Evolutionary conservation across 2,888 invertebrate genomes (phyloP).

Genomic region (Candidula unifasciata): DNA sequence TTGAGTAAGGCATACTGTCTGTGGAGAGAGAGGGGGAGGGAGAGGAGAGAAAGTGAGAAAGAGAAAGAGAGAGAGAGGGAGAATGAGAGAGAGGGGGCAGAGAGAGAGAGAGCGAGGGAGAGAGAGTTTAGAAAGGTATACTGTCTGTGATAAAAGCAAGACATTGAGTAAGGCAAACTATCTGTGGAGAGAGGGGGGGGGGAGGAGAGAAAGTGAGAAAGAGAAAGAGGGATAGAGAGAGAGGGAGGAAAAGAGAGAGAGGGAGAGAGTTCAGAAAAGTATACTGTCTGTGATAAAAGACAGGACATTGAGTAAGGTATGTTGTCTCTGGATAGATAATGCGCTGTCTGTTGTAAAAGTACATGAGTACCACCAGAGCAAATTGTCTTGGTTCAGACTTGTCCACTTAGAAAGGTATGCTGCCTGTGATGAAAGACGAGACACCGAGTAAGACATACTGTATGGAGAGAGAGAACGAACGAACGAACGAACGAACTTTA

Average conservation of each 20-base stretch:
- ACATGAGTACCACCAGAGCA: too few relatives aligned
- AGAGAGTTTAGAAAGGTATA: background rate
- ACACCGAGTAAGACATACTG: too few relatives aligned
- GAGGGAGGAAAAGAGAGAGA: background rate
- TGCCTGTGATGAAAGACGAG: too few relatives aligned
- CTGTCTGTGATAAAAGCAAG: background rate
- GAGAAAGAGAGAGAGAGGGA: background rate
- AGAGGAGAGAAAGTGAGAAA: background rate
- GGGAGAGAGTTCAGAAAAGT: background rate
- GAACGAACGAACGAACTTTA: too few relatives aligned
- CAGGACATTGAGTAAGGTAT: too few relatives aligned
- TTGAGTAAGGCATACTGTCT: background rate
- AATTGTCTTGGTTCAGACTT: too few relatives aligned
- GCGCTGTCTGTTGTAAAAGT: too few relatives aligned
- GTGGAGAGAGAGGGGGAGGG: background rate
- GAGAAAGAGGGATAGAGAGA: slow-evolving; percentile 3
- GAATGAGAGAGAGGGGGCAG: background rate
- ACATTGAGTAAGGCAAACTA: too few relatives aligned
- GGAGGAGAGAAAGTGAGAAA: background rate
- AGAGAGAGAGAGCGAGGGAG: slow-evolving; percentile 3
- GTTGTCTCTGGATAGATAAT: too few relatives aligned
- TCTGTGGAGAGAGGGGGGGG: background rate
- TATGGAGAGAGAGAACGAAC: too few relatives aligned
- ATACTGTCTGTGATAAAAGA: too few relatives aligned
- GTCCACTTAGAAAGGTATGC: too few relatives aligned